These are phyloP conservation scores for Bombus huntii DNA, from an alignment of 1,140 invertebrate species.

Conservation along the genomic window DNA sequence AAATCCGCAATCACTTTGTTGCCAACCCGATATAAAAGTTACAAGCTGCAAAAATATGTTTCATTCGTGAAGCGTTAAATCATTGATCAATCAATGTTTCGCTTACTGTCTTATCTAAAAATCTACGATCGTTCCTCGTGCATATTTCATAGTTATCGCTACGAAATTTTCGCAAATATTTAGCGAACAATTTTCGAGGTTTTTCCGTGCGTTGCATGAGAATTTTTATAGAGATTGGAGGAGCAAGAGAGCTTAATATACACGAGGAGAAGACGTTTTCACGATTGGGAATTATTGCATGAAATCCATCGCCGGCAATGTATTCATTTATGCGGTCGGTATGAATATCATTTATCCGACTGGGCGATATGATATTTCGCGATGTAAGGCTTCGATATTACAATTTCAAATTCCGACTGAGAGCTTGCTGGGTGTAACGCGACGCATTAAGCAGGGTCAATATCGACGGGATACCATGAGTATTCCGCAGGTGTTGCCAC, in stretches of 20 bases:
- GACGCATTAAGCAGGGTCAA: slow-evolving; percentile 49
- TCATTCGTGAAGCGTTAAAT: too few relatives aligned
- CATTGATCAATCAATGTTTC: too few relatives aligned
- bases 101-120: too few relatives aligned
- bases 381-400: slow-evolving; percentile 42
- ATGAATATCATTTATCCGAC: slow-evolving; percentile 43
- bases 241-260: too few relatives aligned
- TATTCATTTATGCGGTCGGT: slow-evolving; percentile 49
- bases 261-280: neutral
- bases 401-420: slow-evolving; percentile 47
- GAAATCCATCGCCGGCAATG: slow-evolving; percentile 12
- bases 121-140: too few relatives aligned
- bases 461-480: slow-evolving; percentile 22
- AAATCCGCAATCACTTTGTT: too few relatives aligned
- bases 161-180: too few relatives aligned
- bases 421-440: slow-evolving; percentile 13
- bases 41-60: too few relatives aligned
- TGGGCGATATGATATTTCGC: slow-evolving; percentile 40
- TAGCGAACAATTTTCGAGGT: neutral
- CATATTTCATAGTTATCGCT: too few relatives aligned
- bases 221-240: neutral
- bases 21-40: too few relatives aligned
- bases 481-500: slow-evolving; percentile 36
- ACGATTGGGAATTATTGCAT: slow-evolving; percentile 34
- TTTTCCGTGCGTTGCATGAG: neutral